Evolutionary conservation across 1,140 invertebrate species (phyloP).

Genomic region (Tribolium castaneum): DNA sequence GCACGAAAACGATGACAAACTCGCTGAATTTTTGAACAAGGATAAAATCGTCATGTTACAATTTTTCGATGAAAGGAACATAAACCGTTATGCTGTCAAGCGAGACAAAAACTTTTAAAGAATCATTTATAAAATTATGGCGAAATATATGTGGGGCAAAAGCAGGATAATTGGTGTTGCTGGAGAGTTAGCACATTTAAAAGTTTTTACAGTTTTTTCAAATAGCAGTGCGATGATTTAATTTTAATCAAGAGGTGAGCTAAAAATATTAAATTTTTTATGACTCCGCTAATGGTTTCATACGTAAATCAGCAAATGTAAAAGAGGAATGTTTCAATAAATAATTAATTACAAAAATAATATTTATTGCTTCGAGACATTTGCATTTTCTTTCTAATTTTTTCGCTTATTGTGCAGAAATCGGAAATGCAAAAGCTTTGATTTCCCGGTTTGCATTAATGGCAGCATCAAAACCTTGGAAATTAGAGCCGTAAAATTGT

Average conservation of each 20-base stretch:
- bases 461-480: not conserved
- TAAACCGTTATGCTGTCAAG: not conserved
- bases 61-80: not conserved
- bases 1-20: not conserved
- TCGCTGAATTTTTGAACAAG: not conserved
- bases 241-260: not conserved
- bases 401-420: not conserved
- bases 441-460: not conserved
- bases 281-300: not conserved
- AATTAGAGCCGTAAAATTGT: slow-evolving; percentile 38
- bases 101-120: not conserved
- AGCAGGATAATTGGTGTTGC: not conserved
- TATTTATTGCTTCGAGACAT: not conserved
- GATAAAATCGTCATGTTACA: not conserved
- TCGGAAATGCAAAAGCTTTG: not conserved
- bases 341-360: no score
- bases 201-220: not conserved
- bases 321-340: no score
- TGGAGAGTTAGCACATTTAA: not conserved
- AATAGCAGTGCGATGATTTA: not conserved
- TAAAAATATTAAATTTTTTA: not conserved
- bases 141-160: not conserved
- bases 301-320: not conserved
- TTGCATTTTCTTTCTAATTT: not conserved
- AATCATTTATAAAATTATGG: not conserved